Evolutionary conservation across 2,888 invertebrate species (phyloP).

Genomic region (Chymomyza fuscimana): DNA sequence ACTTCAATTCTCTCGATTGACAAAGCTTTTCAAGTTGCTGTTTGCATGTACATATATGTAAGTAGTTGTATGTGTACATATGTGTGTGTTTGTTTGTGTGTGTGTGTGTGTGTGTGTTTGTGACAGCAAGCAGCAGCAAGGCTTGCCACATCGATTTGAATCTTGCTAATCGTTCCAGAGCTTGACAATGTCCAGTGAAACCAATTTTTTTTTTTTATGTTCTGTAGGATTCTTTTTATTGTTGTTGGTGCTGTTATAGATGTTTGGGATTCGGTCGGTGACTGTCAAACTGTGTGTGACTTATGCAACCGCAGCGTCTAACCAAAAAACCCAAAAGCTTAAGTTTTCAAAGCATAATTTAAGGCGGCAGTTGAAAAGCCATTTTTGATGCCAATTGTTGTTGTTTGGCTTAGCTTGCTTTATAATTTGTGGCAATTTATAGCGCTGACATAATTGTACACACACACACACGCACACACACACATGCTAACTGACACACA

Average conservation of each 20-base stretch:
- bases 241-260: too few relatives aligned
- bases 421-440: constrained; percentile 7
- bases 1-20: constrained; percentile 22
- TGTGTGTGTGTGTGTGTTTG: background rate
- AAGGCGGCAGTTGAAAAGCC: constrained; percentile 38
- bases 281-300: background rate
- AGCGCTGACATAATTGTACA: constrained; percentile 56
- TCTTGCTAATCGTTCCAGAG: background rate
- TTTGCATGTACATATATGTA: background rate
- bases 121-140: background rate
- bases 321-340: background rate
- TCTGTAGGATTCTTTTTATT: too few relatives aligned
- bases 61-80: background rate
- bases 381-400: constrained; percentile 37
- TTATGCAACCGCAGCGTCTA: background rate
- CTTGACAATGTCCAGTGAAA: background rate
- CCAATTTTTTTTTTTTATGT: too few relatives aligned
- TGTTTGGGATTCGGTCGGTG: too few relatives aligned
- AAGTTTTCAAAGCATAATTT: constrained; percentile 41
- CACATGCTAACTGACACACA: background rate
- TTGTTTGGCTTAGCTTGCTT: constrained; percentile 22
- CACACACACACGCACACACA: constrained; percentile 5
- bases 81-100: background rate
- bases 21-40: constrained; percentile 16
- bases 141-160: background rate